Base-by-base conservation (phyloP, 2,888 invertebrate species). In the Ectemnius continuus region DNA sequence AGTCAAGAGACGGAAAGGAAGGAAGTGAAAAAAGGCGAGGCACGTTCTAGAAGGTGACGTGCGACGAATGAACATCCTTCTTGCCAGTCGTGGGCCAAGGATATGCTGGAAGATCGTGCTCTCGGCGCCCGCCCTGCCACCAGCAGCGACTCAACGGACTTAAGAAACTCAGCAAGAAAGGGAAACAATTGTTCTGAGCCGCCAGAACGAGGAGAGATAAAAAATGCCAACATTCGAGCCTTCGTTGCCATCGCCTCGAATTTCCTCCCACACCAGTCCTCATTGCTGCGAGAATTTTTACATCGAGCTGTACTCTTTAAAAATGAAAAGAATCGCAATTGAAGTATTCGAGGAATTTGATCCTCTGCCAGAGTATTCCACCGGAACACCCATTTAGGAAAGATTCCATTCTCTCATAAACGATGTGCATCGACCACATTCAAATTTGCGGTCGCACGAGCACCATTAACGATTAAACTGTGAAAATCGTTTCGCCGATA, bases 111-210 rank as follows among this genome's bases (percentile, higher is more conserved):
- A 16, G 18, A 16, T 36, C 14, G 67, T 36, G 36, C 36, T 36
- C 36, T 8, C 23, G 45, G 64, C 60, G 20, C 16, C 16, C 57
- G 14, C 59, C 47, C 48, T 26, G 52, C 16, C 52, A 52, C 4
- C 4, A 52, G 13, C 0, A 14, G 16, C 52, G 6, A 16, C 5
- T 16, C n/a, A 4, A 52, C 11, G 16, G 52, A 52, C 14, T 52
- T 52, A 52, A 52, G 52, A 52, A 52, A 59, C 16, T 28, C 45
- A 66, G 48, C 23, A 61, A 58, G 23, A 62, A 61, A 73, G 74
- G 75, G 69, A 78, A 82, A 83, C 81, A 85, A 85, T 83, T 83
- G 85, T 78, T 83, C 71, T 68, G 85, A 78, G 85, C 84, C 81
- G 70, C 69, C 64, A 61, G 75, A 76, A 65, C 75, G 57, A 58